phyloP scores from a whole-genome alignment of 2,797 vertebrate species.

The Taenioides sp. region DNA sequence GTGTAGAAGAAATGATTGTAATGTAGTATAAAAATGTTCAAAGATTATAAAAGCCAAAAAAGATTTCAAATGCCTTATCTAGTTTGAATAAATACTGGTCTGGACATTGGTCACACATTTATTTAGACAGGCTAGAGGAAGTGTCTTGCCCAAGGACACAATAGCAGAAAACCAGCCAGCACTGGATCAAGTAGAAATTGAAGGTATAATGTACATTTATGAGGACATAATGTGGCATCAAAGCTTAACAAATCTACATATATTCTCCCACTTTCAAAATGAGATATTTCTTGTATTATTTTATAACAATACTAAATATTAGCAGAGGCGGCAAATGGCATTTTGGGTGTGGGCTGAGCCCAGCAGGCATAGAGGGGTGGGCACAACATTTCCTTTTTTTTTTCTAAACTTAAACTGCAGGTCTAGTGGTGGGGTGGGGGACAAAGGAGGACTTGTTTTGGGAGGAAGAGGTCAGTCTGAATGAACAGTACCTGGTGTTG shows the following conservation, averaged over 20 bases:
- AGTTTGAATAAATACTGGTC: too few species aligned
- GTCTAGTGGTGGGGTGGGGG: constrained; percentile 47
- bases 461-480: constrained; percentile 69
- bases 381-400: constrained; percentile 27
- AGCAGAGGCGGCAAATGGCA: background rate
- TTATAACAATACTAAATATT: background rate
- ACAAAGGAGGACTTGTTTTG: constrained; percentile 82
- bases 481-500: constrained; percentile 82
- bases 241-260: background rate
- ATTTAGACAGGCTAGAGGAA: too few species aligned
- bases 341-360: constrained; percentile 22
- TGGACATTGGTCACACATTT: too few species aligned
- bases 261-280: background rate
- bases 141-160: too few species aligned
- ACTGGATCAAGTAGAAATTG: too few species aligned
- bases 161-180: too few species aligned
- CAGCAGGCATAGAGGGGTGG: constrained; percentile 40
- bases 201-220: background rate
- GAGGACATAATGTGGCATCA: background rate
- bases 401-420: constrained; percentile 61
- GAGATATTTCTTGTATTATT: background rate
- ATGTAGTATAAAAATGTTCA: too few species aligned
- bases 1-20: too few species aligned
- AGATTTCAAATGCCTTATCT: too few species aligned
- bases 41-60: too few species aligned